phyloP scores from a whole-genome alignment of 1,140 invertebrate species.

The Trachelipus rathkii region DNA sequence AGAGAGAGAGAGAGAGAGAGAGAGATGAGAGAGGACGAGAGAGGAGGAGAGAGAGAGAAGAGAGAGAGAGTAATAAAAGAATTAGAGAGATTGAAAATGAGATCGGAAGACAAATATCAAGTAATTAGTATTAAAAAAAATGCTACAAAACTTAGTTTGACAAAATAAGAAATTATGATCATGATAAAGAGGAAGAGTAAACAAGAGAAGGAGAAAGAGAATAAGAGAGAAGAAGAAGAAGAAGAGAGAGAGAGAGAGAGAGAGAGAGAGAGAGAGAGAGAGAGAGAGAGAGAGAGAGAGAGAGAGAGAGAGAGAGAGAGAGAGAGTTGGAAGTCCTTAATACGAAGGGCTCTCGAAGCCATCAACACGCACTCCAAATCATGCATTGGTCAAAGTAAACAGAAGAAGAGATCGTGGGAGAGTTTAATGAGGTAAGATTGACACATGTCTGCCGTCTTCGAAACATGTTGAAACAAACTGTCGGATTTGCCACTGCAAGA shows the following conservation, averaged over 20 bases:
- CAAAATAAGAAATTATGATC: too few species aligned
- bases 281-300: neutral
- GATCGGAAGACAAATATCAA: too few species aligned
- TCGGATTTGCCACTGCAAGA: constrained; percentile 11
- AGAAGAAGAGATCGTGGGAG: constrained; percentile 6
- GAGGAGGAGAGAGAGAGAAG: too few species aligned
- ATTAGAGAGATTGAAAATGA: too few species aligned
- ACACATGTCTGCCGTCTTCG: neutral
- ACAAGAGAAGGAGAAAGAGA: neutral
- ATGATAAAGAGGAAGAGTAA: too few species aligned
- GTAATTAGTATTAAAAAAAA: too few species aligned
- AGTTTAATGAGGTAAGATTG: neutral
- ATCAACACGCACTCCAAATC: neutral
- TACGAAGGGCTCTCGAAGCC: neutral
- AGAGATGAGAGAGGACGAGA: too few species aligned
- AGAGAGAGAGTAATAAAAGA: too few species aligned
- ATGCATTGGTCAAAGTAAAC: neutral
- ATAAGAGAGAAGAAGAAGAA: neutral
- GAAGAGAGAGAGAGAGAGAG: neutral
- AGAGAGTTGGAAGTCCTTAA: neutral
- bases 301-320: neutral
- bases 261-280: neutral
- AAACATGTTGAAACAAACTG: constrained; percentile 10
- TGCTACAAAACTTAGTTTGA: too few species aligned
- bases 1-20: too few species aligned